Base-by-base conservation (phyloP, 1,140 invertebrate species). In the Arion vulgaris region DNA sequence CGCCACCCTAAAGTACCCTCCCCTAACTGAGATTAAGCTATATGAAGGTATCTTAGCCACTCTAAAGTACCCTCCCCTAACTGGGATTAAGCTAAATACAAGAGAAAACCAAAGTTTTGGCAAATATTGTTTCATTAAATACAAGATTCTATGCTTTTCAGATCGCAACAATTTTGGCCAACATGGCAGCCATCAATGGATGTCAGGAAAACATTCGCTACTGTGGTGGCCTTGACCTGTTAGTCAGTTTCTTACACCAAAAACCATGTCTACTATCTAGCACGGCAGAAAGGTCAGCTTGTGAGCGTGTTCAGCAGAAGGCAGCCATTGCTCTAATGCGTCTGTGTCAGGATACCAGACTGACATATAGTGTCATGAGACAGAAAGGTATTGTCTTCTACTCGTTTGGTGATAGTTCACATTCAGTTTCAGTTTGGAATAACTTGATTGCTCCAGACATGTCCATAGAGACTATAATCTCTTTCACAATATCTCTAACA, bases 291-390 rank as follows among this genome's bases (percentile, higher is more conserved):
- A 91, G 94, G 4, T 94, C 95, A 41, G 95, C 96, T 17, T 95
- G 95, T 34, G 95, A 96, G 85, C 91, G 94, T 68, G 92, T 98
- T n/a, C 95, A 96, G 85, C 95, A 95, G 86, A 97, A 97, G 87
- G 94, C 96, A 0, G 95, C 96, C 0, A 96, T 97, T 69, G 96
- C 97, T 32, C 93, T 98, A 19, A 96, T 96, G 0, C 94, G 96
- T 86, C 92, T 98, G 53, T 96, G 95, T 85, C 94, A 95, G 45
- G 94, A 96, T 51, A 93, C 93, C 19, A 94, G 94, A 84, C 95
- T 96, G 0, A 95, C 96, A 0, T 92, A 94, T 66, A 95, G 95
- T 88, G 94, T 97, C 28, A 94, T 96, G 0, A 94, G 95, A 80
- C 92, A 96, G 17, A 95, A 96, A 80, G 96, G 96, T 92, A 83